Base-by-base conservation (phyloP, 2,113 vertebrate species). In the Drymodes brunneopygia region DNA sequence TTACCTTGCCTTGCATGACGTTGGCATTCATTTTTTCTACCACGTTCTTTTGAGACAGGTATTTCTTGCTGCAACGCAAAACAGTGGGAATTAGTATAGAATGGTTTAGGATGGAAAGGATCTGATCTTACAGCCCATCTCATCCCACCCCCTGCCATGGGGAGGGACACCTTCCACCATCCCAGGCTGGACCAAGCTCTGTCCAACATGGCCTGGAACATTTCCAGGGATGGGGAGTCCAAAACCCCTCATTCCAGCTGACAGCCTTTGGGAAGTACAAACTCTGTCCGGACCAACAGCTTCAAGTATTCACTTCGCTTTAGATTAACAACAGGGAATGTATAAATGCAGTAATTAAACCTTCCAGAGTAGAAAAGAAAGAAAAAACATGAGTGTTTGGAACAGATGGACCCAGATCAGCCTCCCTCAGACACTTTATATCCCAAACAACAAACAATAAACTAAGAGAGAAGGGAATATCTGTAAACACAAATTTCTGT, bases 11-110 rank as follows among this genome's bases (percentile, higher is more conserved):
- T 72, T 99, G 99, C 93, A 99, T 98, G 70, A 99, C 98, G 11
- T 98, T 99, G 42, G 99, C 98, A 69, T 99, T 99, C 97, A 99
- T 99, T 98, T 99, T 99, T 97, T 99, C 99, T 79, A 99, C 98
- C n/a, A 99, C 99, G 10, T 99, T 99, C 98, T 99, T 99, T 85
- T 99, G 99, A 70, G 99, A 99, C 87, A 99, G 97, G 97, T 99
- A 99, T 83, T 99, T 99, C 97, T 99, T 99, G 97, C 99, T 99
- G 97, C 47, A 97, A 97, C 73, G 92, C 71, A 86, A 53, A 62
- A 29, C 35, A 81, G 62, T 81, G 78, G 40, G 56, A 48, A 56
- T 90, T 62, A 77, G 31, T 69, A 40, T 5, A 31, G n/a, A 36
- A 31, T 5, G 15, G 25, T 28, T 56, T 23, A 12, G 56, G 22